Conservation (phyloP, 2,113 vertebrate species). For the Arvicanthis niloticus region DNA sequence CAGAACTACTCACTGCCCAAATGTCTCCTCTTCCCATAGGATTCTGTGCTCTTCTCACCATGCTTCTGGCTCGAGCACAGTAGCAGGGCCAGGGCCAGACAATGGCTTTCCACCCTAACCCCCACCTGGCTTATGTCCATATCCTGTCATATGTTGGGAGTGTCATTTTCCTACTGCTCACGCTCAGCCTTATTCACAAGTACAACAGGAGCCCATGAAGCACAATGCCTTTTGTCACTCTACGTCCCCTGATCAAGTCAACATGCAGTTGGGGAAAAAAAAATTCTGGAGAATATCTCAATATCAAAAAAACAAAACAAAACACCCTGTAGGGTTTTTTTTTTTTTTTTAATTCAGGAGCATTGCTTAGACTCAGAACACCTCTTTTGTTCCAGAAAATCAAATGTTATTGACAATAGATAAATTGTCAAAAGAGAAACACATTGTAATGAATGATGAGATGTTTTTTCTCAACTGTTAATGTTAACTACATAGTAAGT, state of each 20-base stretch:
- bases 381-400: slow-evolving; percentile 22
- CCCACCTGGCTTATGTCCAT: background rate
- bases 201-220: background rate
- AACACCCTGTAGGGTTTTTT: too few relatives aligned
- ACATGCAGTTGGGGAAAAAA: background rate
- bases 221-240: background rate
- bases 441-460: background rate
- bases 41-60: background rate
- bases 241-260: background rate
- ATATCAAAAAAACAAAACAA: background rate
- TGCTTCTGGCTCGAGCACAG: background rate
- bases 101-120: background rate
- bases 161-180: background rate
- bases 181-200: background rate
- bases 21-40: background rate
- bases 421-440: background rate
- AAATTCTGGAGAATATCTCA: slow-evolving; percentile 18
- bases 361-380: background rate
- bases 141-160: background rate
- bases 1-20: background rate
- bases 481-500: background rate
- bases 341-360: background rate
- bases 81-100: background rate
- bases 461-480: background rate
- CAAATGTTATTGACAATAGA: background rate